These are phyloP conservation scores for Aphaenogaster rudis DNA, from an alignment of 1,140 invertebrate species.

Conservation along the genomic window DNA sequence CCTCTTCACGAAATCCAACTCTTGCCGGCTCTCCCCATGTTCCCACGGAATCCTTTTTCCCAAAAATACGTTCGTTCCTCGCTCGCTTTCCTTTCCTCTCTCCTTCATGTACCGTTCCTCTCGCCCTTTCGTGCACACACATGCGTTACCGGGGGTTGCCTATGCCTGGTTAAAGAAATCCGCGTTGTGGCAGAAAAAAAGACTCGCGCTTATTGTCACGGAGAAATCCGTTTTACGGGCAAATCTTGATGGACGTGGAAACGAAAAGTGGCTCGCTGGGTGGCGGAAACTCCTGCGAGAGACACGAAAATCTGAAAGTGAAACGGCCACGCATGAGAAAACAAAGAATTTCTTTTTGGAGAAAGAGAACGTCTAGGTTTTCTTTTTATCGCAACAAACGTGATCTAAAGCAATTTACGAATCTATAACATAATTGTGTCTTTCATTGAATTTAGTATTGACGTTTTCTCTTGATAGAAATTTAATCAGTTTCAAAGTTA, in stretches of 20 bases:
- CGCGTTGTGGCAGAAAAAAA: slow-evolving; percentile 72
- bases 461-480: not conserved
- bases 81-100: slow-evolving; percentile 1
- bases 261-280: slow-evolving; percentile 46
- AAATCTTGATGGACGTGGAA: slow-evolving; percentile 82
- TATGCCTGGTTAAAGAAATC: slow-evolving; percentile 78
- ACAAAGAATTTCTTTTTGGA: not conserved
- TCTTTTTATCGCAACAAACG: not conserved
- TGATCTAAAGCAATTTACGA: not conserved
- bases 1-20: slow-evolving; percentile 80
- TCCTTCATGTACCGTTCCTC: not conserved
- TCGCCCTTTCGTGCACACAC: not conserved
- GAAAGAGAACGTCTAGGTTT: not conserved
- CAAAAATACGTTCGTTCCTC: slow-evolving; percentile 74
- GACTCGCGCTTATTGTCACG: slow-evolving; percentile 70
- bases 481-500: slow-evolving; percentile 10
- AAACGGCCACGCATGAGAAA: not conserved
- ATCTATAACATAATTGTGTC: not conserved
- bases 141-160: slow-evolving; percentile 52
- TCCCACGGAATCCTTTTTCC: slow-evolving; percentile 85
- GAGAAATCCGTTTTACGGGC: slow-evolving; percentile 68
- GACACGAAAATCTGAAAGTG: slow-evolving; percentile 14
- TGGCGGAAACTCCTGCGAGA: not conserved
- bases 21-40: slow-evolving; percentile 78
- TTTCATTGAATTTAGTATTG: not conserved